These are phyloP conservation scores for Pao palembangensis DNA, from an alignment of 2,113 vertebrate species.

Conservation along the genomic window DNA sequence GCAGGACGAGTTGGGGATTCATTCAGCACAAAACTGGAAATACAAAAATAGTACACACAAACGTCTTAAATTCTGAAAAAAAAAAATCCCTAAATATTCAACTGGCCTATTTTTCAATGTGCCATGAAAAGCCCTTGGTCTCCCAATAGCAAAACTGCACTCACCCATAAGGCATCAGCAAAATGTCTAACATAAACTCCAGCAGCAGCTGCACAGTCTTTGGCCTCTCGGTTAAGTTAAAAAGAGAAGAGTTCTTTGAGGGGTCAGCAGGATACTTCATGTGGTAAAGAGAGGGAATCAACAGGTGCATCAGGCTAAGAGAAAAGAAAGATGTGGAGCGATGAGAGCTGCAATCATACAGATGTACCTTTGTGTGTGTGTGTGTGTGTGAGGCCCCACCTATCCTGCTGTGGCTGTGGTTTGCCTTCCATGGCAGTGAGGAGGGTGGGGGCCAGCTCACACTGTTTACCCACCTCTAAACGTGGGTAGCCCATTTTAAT, in stretches of 20 bases:
- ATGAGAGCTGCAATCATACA: not conserved
- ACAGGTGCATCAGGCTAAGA: slow-evolving; percentile 95
- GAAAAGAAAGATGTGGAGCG: slow-evolving; percentile 23
- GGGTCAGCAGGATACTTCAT: slow-evolving; percentile 92
- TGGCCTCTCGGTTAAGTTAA: slow-evolving; percentile 95
- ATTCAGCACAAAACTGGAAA: slow-evolving; percentile 87
- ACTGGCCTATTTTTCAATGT: not conserved
- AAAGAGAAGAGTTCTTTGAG: slow-evolving; percentile 82
- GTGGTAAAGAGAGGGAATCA: slow-evolving; percentile 96
- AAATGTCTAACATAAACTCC: slow-evolving; percentile 98
- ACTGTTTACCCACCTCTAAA: slow-evolving; percentile 91
- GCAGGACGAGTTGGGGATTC: slow-evolving; percentile 88
- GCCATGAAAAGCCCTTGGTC: not conserved
- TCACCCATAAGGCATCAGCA: slow-evolving; percentile 99
- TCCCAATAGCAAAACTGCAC: slow-evolving; percentile 20
- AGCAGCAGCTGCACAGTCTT: slow-evolving; percentile 94
- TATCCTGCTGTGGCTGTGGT: slow-evolving; percentile 96
- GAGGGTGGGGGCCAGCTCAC: slow-evolving; percentile 94
- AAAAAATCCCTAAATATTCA: not conserved
- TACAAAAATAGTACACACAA: not conserved
- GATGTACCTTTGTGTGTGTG: not conserved
- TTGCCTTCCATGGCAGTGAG: slow-evolving; percentile 98
- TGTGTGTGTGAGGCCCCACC: slow-evolving; percentile 69
- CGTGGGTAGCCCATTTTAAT: slow-evolving; percentile 99
- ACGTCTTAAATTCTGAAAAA: not conserved